These are phyloP conservation scores for Taeniopygia guttata DNA, from an alignment of 2,797 vertebrate genomes.

Conservation along the genomic window DNA sequence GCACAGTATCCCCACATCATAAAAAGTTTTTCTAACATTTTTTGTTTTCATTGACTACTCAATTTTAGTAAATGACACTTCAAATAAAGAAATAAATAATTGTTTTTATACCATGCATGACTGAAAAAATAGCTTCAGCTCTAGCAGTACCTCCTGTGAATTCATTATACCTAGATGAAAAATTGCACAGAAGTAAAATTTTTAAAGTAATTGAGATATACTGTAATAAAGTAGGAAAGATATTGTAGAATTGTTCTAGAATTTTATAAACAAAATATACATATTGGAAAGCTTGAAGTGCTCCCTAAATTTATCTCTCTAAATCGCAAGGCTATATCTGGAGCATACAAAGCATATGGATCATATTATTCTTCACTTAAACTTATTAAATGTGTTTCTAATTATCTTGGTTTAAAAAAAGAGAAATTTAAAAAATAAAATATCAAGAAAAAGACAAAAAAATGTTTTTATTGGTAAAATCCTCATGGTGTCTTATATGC, in stretches of 20 bases:
- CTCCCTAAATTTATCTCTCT: neutral
- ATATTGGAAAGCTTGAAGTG: neutral
- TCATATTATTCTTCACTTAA: neutral
- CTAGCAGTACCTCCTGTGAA: neutral
- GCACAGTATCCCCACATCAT: no score
- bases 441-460: neutral
- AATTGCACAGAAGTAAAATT: neutral
- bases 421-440: accelerated
- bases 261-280: neutral
- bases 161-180: neutral
- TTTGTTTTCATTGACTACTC: neutral
- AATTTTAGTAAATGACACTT: neutral
- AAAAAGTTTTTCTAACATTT: neutral
- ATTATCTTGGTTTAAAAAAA: neutral
- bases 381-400: neutral
- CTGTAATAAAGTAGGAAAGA: neutral
- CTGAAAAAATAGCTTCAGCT: neutral
- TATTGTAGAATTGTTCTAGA: neutral
- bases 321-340: neutral
- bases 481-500: neutral
- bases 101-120: neutral
- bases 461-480: neutral
- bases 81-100: neutral
- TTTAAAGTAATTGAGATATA: neutral
- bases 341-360: neutral